Evolutionary conservation across 2,113 vertebrate species (phyloP), one percentile per base, ranked within the genome.

Genomic region (Halichoeres trimaculatus): DNA sequence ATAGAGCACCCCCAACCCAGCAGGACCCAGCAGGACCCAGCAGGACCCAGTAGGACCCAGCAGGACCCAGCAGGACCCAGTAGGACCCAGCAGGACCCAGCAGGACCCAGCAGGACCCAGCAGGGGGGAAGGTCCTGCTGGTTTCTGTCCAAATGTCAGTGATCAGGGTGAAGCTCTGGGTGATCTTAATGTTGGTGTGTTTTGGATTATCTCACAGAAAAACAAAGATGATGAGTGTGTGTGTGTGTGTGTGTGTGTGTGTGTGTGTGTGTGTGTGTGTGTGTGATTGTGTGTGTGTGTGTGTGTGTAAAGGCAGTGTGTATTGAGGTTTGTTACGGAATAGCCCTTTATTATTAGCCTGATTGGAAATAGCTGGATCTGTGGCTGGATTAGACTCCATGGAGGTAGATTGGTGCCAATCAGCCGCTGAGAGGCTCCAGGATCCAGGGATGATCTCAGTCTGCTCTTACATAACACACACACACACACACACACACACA

Each of bases 381-480:
- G 69, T 73, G 66, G 10, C 59, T 14, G 36, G 70, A 75, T 79
- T 70, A 70, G 65, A 67, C 36, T 1, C 8, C n/a, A 61, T 30
- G 52, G 30, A n/a, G 43, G 11, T 16, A 40, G 10, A 51, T 56
- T 47, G 72, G 75, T 48, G 72, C 61, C 57, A 64, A 68, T 79
- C 55, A 53, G 40, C 62, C 24, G 50, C 45, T 7, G 9, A 34
- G 50, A 74, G 89, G 56, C 84, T 70, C 10, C 67, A 62, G 69
- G 71, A 69, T 59, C 62, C 60, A 4, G 55, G 3, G 77, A 53
- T 83, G 78, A 86, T 75, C 88, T 90, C 74, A 80, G 76, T 55
- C 48, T 73, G 68, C 40, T 16, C 63, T 90, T 90, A 83, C 88
- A 80, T 84, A 90, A 90, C 56, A 34, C 41, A 51, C 45, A 0